Conservation (phyloP, 2,113 vertebrate species). For the Sciurus niger region DNA sequence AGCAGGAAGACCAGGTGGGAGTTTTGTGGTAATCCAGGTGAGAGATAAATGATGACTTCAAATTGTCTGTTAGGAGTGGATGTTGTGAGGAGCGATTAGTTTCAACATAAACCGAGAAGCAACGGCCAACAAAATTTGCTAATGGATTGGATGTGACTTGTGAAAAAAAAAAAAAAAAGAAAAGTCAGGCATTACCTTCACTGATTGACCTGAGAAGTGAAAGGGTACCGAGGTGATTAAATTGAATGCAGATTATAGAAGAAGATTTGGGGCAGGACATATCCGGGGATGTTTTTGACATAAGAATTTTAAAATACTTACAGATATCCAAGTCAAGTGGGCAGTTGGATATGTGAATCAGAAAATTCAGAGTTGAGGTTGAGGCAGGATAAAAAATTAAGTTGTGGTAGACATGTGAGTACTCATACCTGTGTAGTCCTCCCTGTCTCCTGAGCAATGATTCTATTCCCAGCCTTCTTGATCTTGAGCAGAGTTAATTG, state of each 20-base stretch:
- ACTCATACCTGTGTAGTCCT: background rate
- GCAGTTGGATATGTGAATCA: conserved; percentile 66
- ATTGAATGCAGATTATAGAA: too few relatives aligned
- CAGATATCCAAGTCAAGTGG: conserved; percentile 30
- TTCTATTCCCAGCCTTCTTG: background rate
- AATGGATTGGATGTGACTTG: background rate
- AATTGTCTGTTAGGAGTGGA: background rate
- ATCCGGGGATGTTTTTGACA: background rate
- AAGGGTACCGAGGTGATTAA: background rate
- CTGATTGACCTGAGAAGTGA: background rate
- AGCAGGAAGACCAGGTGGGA: background rate
- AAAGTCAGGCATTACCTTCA: background rate
- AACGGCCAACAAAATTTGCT: background rate
- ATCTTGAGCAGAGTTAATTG: background rate
- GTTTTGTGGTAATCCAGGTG: background rate
- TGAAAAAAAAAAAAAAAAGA: background rate
- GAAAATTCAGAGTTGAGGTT: conserved; percentile 70
- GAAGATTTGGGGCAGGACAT: background rate
- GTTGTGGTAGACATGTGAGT: conserved; percentile 49
- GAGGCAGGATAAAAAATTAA: conserved; percentile 45
- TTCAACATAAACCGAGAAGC: background rate
- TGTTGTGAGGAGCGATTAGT: background rate
- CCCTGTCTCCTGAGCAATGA: background rate
- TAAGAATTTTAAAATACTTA: conserved; percentile 39
- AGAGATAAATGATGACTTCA: background rate